Percentiles rank a stretch among this genome's conserved stretches.
Evolutionary conservation across 2,797 vertebrate species (phyloP).

Genomic region (Liasis olivaceus): DNA sequence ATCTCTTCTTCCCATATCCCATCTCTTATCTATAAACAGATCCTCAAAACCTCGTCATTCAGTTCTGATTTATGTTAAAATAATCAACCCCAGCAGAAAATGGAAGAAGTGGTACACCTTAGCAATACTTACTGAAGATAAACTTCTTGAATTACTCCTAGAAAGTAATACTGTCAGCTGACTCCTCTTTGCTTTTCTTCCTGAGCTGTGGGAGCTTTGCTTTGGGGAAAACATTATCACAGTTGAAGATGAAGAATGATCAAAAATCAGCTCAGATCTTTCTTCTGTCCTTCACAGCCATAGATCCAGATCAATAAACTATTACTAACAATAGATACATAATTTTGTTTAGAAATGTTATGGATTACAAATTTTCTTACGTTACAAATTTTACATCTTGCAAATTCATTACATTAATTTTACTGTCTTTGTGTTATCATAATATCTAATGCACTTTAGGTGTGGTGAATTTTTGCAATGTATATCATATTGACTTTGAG

Average conservation of each 20-base stretch:
- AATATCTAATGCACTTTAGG: constrained; percentile 62
- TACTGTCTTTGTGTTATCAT: constrained; percentile 34
- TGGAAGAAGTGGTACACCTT: not conserved
- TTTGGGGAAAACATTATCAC: not conserved
- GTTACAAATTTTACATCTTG: not conserved
- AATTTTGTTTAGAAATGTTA: not conserved
- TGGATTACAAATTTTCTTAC: not conserved
- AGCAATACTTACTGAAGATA: not conserved
- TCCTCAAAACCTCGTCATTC: too few species aligned
- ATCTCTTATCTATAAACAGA: too few species aligned
- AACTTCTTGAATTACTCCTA: not conserved
- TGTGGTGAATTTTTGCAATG: constrained; percentile 67
- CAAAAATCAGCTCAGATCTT: not conserved
- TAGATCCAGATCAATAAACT: not conserved
- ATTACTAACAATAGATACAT: not conserved
- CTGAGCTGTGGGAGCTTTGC: not conserved
- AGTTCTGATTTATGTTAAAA: not conserved
- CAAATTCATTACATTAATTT: not conserved
- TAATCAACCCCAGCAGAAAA: not conserved
- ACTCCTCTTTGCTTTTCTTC: not conserved
- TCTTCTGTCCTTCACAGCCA: not conserved
- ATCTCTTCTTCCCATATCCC: too few species aligned
- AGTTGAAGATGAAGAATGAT: not conserved
- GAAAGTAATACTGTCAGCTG: not conserved
- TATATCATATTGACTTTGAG: constrained; percentile 46